Evolutionary conservation across 2,797 vertebrate species (phyloP), one percentile per base, ranked within the genome.

Genomic region (Melopsittacus undulatus): DNA sequence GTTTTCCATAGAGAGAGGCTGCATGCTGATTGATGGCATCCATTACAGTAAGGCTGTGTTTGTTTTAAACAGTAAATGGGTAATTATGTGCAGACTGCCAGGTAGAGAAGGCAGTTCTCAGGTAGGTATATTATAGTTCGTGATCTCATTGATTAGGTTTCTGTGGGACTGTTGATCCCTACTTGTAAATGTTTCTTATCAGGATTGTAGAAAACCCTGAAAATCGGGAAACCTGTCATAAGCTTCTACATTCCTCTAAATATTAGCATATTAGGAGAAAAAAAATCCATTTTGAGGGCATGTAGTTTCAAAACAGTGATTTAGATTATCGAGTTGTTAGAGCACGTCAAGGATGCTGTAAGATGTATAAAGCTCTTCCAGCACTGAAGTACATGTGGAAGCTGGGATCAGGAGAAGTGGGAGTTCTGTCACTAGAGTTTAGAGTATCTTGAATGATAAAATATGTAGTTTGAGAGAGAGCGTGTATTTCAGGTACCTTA

Each of bases 51-150:
- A 94, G 78, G 52, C 83, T 94, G 73, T 92, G 61, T 95, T 97
- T 94, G 94, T 96, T 97, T 94, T 95, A 95, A 92, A 70, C 80
- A 97, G 85, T 64, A 95, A 51, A 92, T 80, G 32, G 91, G 66
- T 97, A 95, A 88, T 97, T 95, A 88, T 72, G 11, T 95, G 73
- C 54, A 82, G 95, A 90, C 78, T 91, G 52, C 81, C 64, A 85
- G 76, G 66, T 94, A 83, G n/a, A 45, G 83, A 77, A 89, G 29
- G 93, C 85, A 92, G 87, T 94, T 95, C 49, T 62, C 38, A 88
- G 69, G 75, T 81, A 91, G 62, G 67, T 94, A 62, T 93, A 92
- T 95, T 92, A 77, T 69, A 91, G 62, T 95, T 54, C 81, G 94
- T 97, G 66, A 77, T 94, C 83, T 86, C 68, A 93, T 89, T 95